Percentiles rank a stretch among this genome's conserved stretches.
Evolutionary conservation across 2,888 invertebrate genomes (phyloP).

Genomic region (Resseliella maxima): DNA sequence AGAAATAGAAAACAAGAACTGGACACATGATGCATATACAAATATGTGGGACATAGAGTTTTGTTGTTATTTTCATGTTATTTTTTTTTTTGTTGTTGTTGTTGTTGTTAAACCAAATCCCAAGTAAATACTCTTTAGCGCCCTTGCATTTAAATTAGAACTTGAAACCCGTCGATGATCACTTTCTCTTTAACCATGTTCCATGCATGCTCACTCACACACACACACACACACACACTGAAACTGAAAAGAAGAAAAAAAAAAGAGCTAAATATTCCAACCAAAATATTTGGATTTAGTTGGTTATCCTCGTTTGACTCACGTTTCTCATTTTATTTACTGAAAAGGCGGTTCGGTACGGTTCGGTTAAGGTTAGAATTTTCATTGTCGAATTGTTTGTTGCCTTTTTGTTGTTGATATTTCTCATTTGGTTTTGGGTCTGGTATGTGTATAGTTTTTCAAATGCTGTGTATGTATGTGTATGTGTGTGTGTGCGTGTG

Average conservation of each 20-base stretch:
- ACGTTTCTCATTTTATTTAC: slow-evolving; percentile 29
- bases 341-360: not conserved
- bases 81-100: slow-evolving; percentile 21
- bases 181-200: not conserved
- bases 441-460: not conserved
- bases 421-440: not conserved
- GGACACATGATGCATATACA: not conserved
- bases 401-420: not conserved
- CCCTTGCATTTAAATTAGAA: slow-evolving; percentile 34
- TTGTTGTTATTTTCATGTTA: not conserved
- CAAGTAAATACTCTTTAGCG: slow-evolving; percentile 28
- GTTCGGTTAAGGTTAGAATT: too few species aligned
- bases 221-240: not conserved
- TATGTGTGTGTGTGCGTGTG: too few species aligned
- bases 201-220: not conserved
- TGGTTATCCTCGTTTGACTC: not conserved
- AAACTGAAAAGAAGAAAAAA: too few species aligned
- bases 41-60: not conserved
- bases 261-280: not conserved
- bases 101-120: not conserved
- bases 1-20: not conserved
- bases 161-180: not conserved
- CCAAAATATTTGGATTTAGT: not conserved
- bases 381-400: not conserved
- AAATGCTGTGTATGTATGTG: too few species aligned